Evolutionary conservation across 2,888 invertebrate genomes (phyloP), one percentile per base, ranked within the genome.

Genomic region (Hydropsyche betteni): DNA sequence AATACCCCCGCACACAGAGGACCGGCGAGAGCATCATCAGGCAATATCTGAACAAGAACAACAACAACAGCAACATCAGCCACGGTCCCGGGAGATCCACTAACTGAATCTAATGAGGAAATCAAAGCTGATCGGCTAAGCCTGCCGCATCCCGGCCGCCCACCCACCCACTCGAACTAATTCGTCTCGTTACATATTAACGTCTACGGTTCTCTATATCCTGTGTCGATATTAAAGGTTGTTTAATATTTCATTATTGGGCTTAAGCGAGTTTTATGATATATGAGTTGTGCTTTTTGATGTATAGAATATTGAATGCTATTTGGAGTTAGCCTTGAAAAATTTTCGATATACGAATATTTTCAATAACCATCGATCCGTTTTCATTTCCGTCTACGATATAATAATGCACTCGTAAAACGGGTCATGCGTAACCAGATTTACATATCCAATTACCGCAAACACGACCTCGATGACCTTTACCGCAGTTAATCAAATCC

Each of bases 401-500:
- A 16, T n/a, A n/a, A 64, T 36, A 34, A 12, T 1, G 3, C 64
- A 64, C 64, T 64, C 3, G 36, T 36, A 34, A 64, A 75, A 58
- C 70, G 75, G 75, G 75, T 75, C 75, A 75, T 75, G 69, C 76
- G 69, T 68, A 64, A 58, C 34, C 69, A 38, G 55, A 76, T 76
- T 74, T 74, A 76, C 76, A 76, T 76, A 76, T 76, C 64, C 76
- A 73, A 76, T 76, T 76, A 74, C 53, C 68, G 72, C 61, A 71
- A 64, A 68, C 51, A 69, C 16, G 68, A 74, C 76, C 76, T 72
- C 69, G 52, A 74, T 76, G 76, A 76, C 76, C 76, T 76, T 58
- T 52, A 8, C 44, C 58, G 16, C 74, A 58, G 76, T 74, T 76
- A 76, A 76, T 76, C 76, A 76, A 76, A 74, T 74, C 52, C 74